Percentiles rank a stretch among this genome's conserved stretches.
Evolutionary conservation across 2,888 invertebrate genomes (phyloP).

Genomic region (Pecten maximus): DNA sequence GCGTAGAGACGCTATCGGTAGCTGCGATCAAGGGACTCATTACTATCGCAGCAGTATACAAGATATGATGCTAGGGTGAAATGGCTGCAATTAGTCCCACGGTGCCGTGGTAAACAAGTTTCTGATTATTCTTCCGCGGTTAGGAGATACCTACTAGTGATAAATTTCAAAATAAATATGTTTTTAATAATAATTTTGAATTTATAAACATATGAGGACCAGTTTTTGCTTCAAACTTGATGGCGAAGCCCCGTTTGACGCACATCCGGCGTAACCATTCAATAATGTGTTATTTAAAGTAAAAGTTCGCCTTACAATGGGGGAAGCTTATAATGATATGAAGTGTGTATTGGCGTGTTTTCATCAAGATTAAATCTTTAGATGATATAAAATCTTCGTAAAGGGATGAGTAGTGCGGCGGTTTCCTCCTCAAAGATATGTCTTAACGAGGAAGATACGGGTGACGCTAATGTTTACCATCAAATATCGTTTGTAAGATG

Average conservation of each 20-base stretch:
- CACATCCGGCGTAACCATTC: not conserved
- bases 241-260: not conserved
- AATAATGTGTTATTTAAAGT: not conserved
- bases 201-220: not conserved
- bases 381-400: not conserved
- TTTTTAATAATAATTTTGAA: conserved; percentile 6
- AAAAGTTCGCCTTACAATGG: not conserved
- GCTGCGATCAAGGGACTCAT: not conserved
- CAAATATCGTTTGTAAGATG: not conserved
- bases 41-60: conserved; percentile 9
- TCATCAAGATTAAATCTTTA: not conserved
- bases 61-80: not conserved
- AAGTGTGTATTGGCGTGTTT: not conserved
- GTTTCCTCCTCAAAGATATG: not conserved
- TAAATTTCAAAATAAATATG: conserved; percentile 32
- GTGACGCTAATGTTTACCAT: not conserved
- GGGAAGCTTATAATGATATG: not conserved
- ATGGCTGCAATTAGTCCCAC: conserved; percentile 24
- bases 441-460: not conserved
- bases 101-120: conserved; percentile 15
- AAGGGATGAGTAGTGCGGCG: not conserved
- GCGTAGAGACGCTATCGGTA: not conserved
- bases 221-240: not conserved
- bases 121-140: not conserved
- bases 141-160: not conserved